Evolutionary conservation across 2,113 vertebrate species (phyloP).

Genomic region (Myrmophylax atrothorax): DNA sequence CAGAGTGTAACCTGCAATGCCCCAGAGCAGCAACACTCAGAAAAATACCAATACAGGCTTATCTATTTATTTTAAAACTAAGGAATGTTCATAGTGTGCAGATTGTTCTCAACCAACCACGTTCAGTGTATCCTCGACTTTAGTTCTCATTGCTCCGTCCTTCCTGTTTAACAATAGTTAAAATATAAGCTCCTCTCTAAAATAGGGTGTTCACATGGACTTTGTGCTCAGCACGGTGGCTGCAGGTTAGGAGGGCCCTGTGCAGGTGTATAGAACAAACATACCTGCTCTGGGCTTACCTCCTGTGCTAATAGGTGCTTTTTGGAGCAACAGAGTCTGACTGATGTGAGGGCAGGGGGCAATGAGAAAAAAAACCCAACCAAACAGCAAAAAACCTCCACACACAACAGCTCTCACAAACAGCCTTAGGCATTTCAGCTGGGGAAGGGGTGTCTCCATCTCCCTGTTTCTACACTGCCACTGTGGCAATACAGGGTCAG

Average conservation of each 20-base stretch:
- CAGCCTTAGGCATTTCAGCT: not conserved
- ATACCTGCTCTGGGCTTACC: not conserved
- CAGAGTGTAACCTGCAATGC: not conserved
- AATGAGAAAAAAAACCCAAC: not conserved
- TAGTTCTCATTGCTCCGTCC: not conserved
- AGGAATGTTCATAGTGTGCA: not conserved
- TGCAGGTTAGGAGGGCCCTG: not conserved
- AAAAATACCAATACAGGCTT: not conserved
- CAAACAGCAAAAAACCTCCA: not conserved
- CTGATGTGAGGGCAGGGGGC: not conserved
- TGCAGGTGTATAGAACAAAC: not conserved
- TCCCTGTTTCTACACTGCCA: no score
- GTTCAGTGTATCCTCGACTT: not conserved
- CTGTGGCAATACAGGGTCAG: not conserved
- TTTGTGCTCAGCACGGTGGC: not conserved
- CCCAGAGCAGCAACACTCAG: not conserved
- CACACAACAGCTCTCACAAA: not conserved
- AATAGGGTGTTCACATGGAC: not conserved
- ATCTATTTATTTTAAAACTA: not conserved
- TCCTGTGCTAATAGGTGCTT: not conserved
- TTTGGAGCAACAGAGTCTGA: not conserved
- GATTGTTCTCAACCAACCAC: not conserved
- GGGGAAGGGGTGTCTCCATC: not conserved
- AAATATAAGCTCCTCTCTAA: not conserved
- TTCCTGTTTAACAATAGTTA: not conserved